Evolutionary conservation across 2,888 invertebrate species (phyloP).

Genomic region (Trissolcus brochymenae): DNA sequence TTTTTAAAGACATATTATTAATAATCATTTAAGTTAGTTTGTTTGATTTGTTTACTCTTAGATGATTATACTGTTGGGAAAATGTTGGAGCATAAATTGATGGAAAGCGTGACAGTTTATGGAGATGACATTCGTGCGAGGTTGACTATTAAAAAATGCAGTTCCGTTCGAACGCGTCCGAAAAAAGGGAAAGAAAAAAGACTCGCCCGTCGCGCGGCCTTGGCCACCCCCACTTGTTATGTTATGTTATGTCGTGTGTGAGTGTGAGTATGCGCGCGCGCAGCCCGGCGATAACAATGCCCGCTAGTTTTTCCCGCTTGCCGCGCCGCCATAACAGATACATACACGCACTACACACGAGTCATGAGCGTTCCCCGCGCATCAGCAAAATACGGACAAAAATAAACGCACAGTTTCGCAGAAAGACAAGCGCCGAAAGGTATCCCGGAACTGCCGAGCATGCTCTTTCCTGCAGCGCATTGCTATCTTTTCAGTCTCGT

Average conservation of each 20-base stretch:
- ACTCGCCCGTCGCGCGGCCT: conserved; percentile 37
- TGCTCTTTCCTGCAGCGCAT: background rate
- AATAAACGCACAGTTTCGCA: conserved; percentile 36
- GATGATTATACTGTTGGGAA: background rate
- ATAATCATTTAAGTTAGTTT: too few relatives aligned
- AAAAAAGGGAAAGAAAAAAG: conserved; percentile 29
- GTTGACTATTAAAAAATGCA: conserved; percentile 38
- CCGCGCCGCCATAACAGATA: conserved; percentile 30
- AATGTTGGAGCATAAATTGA: conserved; percentile 4
- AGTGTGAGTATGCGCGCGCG: too few relatives aligned
- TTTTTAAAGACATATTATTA: too few relatives aligned
- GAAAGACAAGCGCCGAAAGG: conserved; percentile 23
- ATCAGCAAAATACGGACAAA: conserved; percentile 19
- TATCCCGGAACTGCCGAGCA: conserved; percentile 21
- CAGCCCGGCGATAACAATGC: conserved; percentile 37
- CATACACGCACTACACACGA: conserved; percentile 16
- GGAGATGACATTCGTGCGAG: conserved; percentile 15
- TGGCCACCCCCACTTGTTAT: conserved; percentile 20
- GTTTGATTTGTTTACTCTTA: too few relatives aligned
- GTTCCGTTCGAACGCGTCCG: conserved; percentile 37
- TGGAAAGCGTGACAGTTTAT: conserved; percentile 17
- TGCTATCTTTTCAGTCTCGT: background rate
- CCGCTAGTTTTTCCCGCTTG: conserved; percentile 3
- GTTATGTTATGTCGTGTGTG: too few relatives aligned
- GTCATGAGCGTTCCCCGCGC: background rate